phyloP scores from a whole-genome alignment of 2,888 invertebrate species.

The Drymonia ruficornis region DNA sequence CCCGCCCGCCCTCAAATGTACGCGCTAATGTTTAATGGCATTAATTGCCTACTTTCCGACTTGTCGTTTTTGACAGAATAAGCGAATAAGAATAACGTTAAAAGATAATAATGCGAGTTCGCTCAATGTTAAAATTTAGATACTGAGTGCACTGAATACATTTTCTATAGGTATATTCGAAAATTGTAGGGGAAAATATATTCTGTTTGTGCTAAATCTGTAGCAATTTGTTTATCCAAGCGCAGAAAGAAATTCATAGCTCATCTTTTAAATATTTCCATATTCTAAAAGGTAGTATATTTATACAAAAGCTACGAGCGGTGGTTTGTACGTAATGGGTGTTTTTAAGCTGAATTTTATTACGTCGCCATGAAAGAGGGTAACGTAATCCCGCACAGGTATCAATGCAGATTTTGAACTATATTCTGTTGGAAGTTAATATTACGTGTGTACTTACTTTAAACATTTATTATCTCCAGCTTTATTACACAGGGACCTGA shows the following conservation, averaged over 20 bases:
- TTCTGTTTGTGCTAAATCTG: slow-evolving; percentile 16
- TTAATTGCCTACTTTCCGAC: slow-evolving; percentile 48
- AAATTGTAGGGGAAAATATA: slow-evolving; percentile 13
- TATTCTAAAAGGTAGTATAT: slow-evolving; percentile 49
- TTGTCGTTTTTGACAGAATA: slow-evolving; percentile 7
- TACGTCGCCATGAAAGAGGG: slow-evolving; percentile 79
- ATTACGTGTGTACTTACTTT: slow-evolving; percentile 32
- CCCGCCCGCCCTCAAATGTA: slow-evolving; percentile 35
- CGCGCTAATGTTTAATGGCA: slow-evolving; percentile 64
- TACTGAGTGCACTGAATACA: slow-evolving; percentile 8
- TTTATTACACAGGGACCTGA: background rate
- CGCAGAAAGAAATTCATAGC: slow-evolving; percentile 31
- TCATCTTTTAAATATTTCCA: slow-evolving; percentile 44
- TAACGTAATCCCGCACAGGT: slow-evolving; percentile 73
- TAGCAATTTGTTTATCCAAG: slow-evolving; percentile 27
- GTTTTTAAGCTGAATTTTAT: slow-evolving; percentile 84
- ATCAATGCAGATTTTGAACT: slow-evolving; percentile 68
- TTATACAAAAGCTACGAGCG: slow-evolving; percentile 49
- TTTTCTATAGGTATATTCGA: slow-evolving; percentile 20
- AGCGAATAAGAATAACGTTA: background rate
- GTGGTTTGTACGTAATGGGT: slow-evolving; percentile 52
- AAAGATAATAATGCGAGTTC: background rate
- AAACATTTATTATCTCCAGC: slow-evolving; percentile 1
- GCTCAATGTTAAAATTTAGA: background rate
- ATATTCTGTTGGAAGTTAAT: slow-evolving; percentile 56